Base-by-base conservation (phyloP, 2,113 vertebrate species). In the Scartelaos histophorus region DNA sequence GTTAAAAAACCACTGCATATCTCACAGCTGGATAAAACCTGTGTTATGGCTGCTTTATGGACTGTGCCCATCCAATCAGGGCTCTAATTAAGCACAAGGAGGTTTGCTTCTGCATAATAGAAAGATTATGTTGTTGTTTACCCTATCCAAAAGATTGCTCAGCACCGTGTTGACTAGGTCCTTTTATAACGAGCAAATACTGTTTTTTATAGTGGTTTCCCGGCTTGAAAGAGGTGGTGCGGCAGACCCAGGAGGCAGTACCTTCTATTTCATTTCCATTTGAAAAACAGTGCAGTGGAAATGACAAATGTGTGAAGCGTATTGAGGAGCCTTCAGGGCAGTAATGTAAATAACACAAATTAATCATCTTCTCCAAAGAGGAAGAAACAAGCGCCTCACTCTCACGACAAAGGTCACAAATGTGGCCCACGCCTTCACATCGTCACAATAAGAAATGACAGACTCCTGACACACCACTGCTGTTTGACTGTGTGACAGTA, bases 331-430 rank as follows among this genome's bases (percentile, higher is more conserved):
- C 89, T 88, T 71, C 83, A 67, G 89, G 90, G 86, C 85, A 82
- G 79, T 80, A 91, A 91, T 90, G 90, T 89, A 91, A 92, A 92
- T 91, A 91, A 89, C 87, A 80, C 81, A 87, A 90, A 91, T 91
- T 87, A 91, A 91, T 91, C 89, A 91, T 90, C 87, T 76, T 79
- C 75, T 79, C 80, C 75, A 86, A 84, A 86, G 75, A 88, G 87
- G 80, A 78, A 83, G 79, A 78, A 86, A 84, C 68, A 56, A 74
- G 67, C 75, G 71, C 77, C 82, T 87, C 71, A 79, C 72, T 84
- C 85, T 85, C 88, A 84, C 85, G 88, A 85, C 83, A 92, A 90
- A 91, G 91, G 91, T 91, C 87, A 87, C 83, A 82, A 80, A 86
- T 82, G 45, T 16, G 62, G 67, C 66, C 86, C 29, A 51, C 24